Base-by-base conservation (phyloP, 2,113 vertebrate genomes). In the Zosterops borbonicus region DNA sequence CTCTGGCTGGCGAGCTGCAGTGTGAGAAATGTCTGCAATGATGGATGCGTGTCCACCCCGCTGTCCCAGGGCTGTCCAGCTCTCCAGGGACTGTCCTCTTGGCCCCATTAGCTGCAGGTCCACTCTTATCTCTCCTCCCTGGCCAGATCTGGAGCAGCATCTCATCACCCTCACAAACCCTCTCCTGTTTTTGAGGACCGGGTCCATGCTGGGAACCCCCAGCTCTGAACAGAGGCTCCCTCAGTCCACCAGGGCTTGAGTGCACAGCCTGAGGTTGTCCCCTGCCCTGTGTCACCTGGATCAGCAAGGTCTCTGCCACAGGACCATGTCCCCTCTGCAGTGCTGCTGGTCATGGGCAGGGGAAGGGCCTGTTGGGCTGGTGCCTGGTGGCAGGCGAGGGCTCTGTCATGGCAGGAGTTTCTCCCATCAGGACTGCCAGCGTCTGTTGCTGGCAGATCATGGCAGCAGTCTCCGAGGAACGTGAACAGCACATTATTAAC, bases 401-500 rank as follows among this genome's bases (percentile, higher is more conserved):
- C 63, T 81, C 60, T 67, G 64, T 49, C 56, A 27, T 0, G 6
- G 77, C 65, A 63, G 70, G 78, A 76, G 39, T 42, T 74, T 4
- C 56, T 77, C 42, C 63, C 78, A 53, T 13, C 73, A 70, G 86
- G 9, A 9, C 53, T 94, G 83, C 53, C 94, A 95, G 62, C 5
- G 8, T 78, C 60, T 69, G 77, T n/a, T 89, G 46, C 89, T 93
- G 93, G 92, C 90, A 88, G 83, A 79, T 56, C 76, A 52, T 74
- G 88, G 93, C 93, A 89, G 90, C 81, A 79, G 90, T 35, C 87
- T 80, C 92, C 0, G 2, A 96, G 89, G 56, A 85, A 94, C 17
- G 64, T 75, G 92, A 93, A 83, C 88, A 94, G 93, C 76, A 74
- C 92, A 20, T 75, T 93, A 95, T 95, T 95, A 95, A 67, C 88